Evolutionary conservation across 2,797 vertebrate genomes (phyloP).

Genomic region (Botia almorhae): DNA sequence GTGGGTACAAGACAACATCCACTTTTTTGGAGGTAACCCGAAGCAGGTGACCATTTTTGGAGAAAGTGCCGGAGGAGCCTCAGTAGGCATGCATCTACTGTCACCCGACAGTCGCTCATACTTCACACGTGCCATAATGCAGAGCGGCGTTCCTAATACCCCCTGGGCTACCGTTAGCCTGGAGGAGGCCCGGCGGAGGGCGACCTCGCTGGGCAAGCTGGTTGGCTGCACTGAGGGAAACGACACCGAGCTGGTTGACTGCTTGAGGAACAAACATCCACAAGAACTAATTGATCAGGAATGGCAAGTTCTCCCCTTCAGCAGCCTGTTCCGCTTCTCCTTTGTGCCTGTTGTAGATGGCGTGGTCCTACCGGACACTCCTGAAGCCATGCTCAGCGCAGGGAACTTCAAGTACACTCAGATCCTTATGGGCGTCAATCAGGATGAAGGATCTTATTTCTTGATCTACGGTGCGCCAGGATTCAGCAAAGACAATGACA

Average conservation of each 20-base stretch:
- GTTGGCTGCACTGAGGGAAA: conserved; percentile 82
- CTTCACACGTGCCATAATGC: conserved; percentile 87
- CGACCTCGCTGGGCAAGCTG: conserved; percentile 77
- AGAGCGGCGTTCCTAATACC: conserved; percentile 88
- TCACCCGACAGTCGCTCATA: conserved; percentile 82
- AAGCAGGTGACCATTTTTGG: conserved; percentile 90
- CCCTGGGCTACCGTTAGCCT: conserved; percentile 88
- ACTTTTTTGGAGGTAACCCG: conserved; percentile 87
- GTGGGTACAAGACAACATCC: conserved; percentile 89
- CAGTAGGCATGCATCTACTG: conserved; percentile 86
- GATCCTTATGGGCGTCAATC: conserved; percentile 89
- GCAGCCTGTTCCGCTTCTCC: conserved; percentile 88
- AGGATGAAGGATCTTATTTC: conserved; percentile 92
- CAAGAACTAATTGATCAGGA: conserved; percentile 87
- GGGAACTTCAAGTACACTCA: conserved; percentile 87
- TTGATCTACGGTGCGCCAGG: conserved; percentile 90
- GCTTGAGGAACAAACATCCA: conserved; percentile 80
- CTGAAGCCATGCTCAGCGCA: conserved; percentile 83
- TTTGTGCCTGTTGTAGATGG: conserved; percentile 92
- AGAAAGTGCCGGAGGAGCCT: conserved; percentile 90
- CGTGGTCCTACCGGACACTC: conserved; percentile 84
- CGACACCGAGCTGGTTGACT: conserved; percentile 85
- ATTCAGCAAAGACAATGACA: conserved; percentile 94
- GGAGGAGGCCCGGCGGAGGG: conserved; percentile 84
- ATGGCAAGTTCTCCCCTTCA: conserved; percentile 84